Evolutionary conservation across 2,113 vertebrate species (phyloP), one percentile per base, ranked within the genome.

Genomic region (Cryptomyrus ogoouensis): DNA sequence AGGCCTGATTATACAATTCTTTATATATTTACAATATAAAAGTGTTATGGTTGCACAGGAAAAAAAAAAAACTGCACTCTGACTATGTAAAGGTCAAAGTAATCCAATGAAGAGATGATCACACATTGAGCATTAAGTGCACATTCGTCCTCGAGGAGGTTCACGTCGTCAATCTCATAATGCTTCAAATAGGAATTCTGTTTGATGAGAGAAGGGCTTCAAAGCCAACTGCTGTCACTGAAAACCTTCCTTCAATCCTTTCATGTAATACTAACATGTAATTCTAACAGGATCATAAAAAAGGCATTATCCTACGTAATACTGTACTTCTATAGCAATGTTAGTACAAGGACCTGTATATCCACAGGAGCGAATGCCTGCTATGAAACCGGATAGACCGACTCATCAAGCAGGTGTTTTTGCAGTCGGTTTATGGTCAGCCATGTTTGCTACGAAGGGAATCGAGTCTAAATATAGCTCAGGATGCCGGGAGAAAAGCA

Each of bases 61-160:
- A 92, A 90, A 92, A 90, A 35, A 87, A 90, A 66, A 66, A 70
- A 31, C 62, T 88, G 91, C 89, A 89, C 91, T 91, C 77, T 91
- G 91, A 92, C 92, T 91, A 92, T 86, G 84, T 84, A 91, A 93
- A 91, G 92, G 92, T 93, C 92, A 93, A 92, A 90, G 91, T 89
- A 91, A 91, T 91, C 89, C 91, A 91, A 80, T 19, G 66, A 39
- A 31, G 89, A 86, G 91, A 90, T 90, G 90, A 66, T 91, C 80
- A 5, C 24, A 47, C 44, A 47, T 47, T 47, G 39, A 24, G 31
- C 74, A 84, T 46, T n/a, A 46, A 84, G 42, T 70, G 62, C 39
- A 47, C 24, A 46, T 84, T 8, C 9, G 46, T 84, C 83, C 19
- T n/a, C 10, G 44, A 50, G 47, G 24, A 52, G 49, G 2, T 52